Evolutionary conservation across 2,113 vertebrate species (phyloP), one percentile per base, ranked within the genome.

Genomic region (Thunnus thynnus): DNA sequence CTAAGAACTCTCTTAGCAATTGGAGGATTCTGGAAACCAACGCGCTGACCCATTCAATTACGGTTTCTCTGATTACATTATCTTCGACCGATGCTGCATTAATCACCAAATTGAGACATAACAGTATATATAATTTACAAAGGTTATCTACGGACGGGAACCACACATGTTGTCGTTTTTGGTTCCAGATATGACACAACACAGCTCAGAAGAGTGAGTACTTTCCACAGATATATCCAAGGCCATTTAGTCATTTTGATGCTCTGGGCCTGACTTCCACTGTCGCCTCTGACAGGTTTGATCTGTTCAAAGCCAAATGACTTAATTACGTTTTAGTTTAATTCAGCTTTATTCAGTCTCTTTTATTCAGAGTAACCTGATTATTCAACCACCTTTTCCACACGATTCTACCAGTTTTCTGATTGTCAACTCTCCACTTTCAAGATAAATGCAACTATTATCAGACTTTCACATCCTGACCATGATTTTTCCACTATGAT

Each of bases 81-180:
- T 73, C 56, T 52, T 55, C 0, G 13, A 62, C 70, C 50, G 66
- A 68, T 4, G 46, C 60, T 61, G 83, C 74, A 80, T 87, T 80
- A 75, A 76, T 76, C 76, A 85, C 71, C 57, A 48, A 76, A 63
- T 51, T 72, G 84, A 83, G 48, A 76, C 55, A 54, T 58, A 85
- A 82, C 10, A 84, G 41, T 50, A 63, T 20, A 57, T 70, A 76
- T 72, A 44, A 48, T 83, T 69, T 80, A 65, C 51, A 66, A 17
- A 30, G 50, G 65, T 60, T 73, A 69, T 69, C 17, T 47, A n/a
- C 48, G 71, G 12, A 61, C 9, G 13, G 18, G 68, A 74, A 56
- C 58, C 56, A 25, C 27, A 47, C 14, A 30, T 8, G 18, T 50
- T 58, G 20, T 76, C 54, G 63, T 50, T 58, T 66, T 62, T 13